Evolutionary conservation across 2,797 vertebrate genomes (phyloP).

Genomic region (Cyclura pinguis): DNA sequence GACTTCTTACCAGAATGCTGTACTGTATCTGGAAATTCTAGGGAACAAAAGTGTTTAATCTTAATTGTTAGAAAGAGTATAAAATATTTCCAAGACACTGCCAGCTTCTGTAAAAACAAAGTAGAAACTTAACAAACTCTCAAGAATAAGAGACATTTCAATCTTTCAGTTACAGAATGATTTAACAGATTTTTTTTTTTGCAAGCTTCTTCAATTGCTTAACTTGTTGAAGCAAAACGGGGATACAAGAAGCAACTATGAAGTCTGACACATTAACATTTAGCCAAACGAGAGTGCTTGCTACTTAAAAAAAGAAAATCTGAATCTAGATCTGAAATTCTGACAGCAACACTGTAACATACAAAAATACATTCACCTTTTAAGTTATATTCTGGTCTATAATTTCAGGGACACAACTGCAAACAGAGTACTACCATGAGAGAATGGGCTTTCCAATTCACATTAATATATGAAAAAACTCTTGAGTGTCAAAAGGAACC

Average conservation of each 20-base stretch:
- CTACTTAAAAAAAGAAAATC: neutral
- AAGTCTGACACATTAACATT: neutral
- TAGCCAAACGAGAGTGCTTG: neutral
- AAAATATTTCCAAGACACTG: neutral
- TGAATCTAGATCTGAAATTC: neutral
- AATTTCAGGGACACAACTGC: neutral
- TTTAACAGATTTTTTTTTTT: conserved; percentile 15
- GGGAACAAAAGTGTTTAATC: conserved; percentile 46
- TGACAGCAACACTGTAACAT: neutral
- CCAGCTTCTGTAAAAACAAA: conserved; percentile 40
- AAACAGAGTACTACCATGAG: neutral
- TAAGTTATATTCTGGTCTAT: neutral
- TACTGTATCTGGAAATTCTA: conserved; percentile 16
- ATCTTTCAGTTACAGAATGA: neutral
- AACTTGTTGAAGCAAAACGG: neutral
- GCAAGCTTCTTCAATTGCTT: neutral
- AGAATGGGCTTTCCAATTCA: neutral
- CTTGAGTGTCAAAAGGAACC: neutral
- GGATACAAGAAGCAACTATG: conserved; percentile 19
- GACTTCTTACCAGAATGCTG: conserved; percentile 26
- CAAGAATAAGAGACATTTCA: neutral
- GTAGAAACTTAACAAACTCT: conserved; percentile 7
- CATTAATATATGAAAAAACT: neutral
- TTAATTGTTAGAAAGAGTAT: neutral
- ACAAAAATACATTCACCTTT: neutral